Base-by-base conservation (phyloP, 1,140 invertebrate species). In the Drosophila arizonae region DNA sequence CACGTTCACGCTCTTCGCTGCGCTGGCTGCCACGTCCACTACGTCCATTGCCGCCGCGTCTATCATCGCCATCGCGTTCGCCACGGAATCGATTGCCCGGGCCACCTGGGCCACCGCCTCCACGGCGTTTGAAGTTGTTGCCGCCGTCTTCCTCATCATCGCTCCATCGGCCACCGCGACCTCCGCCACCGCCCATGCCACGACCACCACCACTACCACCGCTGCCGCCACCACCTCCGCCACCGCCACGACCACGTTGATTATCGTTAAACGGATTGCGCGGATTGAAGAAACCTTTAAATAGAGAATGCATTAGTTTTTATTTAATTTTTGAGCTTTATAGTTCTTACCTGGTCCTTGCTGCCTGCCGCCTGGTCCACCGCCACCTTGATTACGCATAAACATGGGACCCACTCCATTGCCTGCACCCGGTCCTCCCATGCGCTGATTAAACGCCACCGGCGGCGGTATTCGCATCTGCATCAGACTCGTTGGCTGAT, bases 251-350 rank as follows among this genome's bases (percentile, higher is more conserved):
- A 39, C 90, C 79, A 0, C 90, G 85, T 43, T 92, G 92, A 45
- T 90, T 90, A 52, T 92, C 92, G 33, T 90, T 87, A 50, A 93
- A 85, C 69, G 86, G 81, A 72, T 89, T 79, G 39, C 90, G 72
- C 75, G 92, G 86, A 93, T 93, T 62, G 72, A 92, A 67, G 92
- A 91, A 91, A 54, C 90, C 90, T 91, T 13, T 0, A 68, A 72
- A 51, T 21, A 41, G 6, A 54, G 36, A 36, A 17, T 8, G 17
- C 4, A 46, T 45, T 33, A 54, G 28, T 21, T 5, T 4, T 17
- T 51, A 15, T 17, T 13, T 17, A 6, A 51, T 39, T 0, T n/a
- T 21, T 45, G n/a, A 11, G 41, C 9, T 30, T 17, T 6, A 65
- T 15, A 41, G 3, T 52, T 21, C 72, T 78, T 55, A 87, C 90